Evolutionary conservation across 2,797 vertebrate genomes (phyloP).

Genomic region (Macrochelys suwanniensis): DNA sequence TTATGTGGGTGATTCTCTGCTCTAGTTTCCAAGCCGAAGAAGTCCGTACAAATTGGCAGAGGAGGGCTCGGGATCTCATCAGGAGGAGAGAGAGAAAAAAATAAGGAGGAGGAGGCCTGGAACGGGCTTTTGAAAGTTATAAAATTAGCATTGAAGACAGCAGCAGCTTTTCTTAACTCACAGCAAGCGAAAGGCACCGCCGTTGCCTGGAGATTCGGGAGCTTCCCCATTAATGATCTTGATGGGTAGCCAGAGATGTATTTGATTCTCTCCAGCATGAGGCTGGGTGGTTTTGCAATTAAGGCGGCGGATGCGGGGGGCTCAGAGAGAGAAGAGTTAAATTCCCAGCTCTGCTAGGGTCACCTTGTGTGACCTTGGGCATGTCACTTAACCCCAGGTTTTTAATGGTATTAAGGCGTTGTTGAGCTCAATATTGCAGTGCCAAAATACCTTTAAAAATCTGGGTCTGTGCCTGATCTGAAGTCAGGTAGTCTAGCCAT

Average conservation of each 20-base stretch:
- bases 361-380: not conserved
- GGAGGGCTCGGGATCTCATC: conserved; percentile 58
- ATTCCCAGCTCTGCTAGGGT: not conserved
- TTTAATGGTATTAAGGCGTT: not conserved
- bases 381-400: not conserved
- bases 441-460: not conserved
- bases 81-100: not conserved
- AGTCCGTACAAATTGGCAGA: conserved; percentile 62
- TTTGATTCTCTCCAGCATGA: not conserved
- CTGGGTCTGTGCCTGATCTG: not conserved
- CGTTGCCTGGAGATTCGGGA: conserved; percentile 21
- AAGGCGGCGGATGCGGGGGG: rapidly evolving
- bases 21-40: conserved; percentile 71
- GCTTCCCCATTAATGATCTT: not conserved
- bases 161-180: not conserved
- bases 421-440: not conserved
- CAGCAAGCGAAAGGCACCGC: not conserved
- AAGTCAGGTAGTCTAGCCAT: not conserved
- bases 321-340: not conserved
- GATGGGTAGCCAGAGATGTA: not conserved
- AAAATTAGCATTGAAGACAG: conserved; percentile 39
- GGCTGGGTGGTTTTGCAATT: not conserved
- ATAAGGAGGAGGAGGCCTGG: conserved; percentile 40
- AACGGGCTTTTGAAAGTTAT: not conserved
- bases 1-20: conserved; percentile 70